These are phyloP conservation scores for Gallinago nigripennis DNA, from an alignment of 2,797 vertebrate genomes.

Conservation along the genomic window DNA sequence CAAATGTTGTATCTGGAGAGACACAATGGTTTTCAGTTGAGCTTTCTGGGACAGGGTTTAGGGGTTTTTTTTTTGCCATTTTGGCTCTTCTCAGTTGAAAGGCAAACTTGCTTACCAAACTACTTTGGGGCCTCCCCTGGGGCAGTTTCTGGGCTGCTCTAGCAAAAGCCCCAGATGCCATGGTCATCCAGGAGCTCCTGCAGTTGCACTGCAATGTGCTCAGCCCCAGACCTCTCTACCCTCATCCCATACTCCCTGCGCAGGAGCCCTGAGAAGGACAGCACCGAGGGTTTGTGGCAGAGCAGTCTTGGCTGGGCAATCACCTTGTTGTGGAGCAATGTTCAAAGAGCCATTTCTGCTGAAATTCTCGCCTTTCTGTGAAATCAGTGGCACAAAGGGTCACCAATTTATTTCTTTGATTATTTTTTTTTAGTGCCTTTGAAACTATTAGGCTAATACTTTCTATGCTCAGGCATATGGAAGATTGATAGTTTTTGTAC, in stretches of 20 bases:
- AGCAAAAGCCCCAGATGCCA: fast-evolving
- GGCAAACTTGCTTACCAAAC: neutral
- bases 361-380: neutral
- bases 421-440: neutral
- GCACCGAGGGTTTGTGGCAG: neutral
- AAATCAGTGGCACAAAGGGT: neutral
- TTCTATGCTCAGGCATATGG: neutral
- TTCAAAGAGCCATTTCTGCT: neutral
- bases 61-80: neutral
- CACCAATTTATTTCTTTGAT: neutral
- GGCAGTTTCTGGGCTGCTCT: neutral
- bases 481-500: neutral
- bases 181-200: neutral
- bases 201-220: neutral
- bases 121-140: neutral
- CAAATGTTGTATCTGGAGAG: neutral
- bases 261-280: neutral
- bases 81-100: neutral
- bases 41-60: neutral
- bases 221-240: fast-evolving
- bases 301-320: neutral
- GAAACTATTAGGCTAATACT: neutral
- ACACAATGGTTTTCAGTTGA: neutral
- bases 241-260: fast-evolving
- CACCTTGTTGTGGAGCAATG: neutral